Evolutionary conservation across 1,140 invertebrate genomes (phyloP).

Genomic region (Euwallacea similis): DNA sequence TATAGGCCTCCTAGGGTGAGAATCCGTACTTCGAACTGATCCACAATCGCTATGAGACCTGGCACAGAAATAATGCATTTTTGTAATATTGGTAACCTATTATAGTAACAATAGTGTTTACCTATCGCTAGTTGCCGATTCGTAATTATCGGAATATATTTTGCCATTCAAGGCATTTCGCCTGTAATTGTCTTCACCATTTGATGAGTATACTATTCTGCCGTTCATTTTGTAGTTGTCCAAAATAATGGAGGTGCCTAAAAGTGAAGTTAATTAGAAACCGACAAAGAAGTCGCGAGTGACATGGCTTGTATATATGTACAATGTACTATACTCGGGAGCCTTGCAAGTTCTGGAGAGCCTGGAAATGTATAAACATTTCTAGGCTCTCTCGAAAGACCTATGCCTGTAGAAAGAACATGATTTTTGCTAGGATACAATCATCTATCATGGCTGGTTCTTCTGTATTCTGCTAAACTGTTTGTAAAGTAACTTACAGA

Average conservation of each 20-base stretch:
- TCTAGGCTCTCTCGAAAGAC: too few relatives aligned
- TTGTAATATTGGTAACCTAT: too few relatives aligned
- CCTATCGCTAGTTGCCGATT: constrained; percentile 45
- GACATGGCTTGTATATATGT: too few relatives aligned
- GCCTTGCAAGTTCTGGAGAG: too few relatives aligned
- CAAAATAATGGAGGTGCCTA: constrained; percentile 47
- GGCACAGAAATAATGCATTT: constrained; percentile 3
- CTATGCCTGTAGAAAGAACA: too few relatives aligned
- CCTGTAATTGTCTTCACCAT: constrained; percentile 39
- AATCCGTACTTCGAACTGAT: constrained; percentile 57
- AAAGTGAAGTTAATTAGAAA: background rate
- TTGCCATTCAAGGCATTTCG: constrained; percentile 46
- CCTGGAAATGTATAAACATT: too few relatives aligned
- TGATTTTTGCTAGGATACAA: too few relatives aligned
- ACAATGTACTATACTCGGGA: too few relatives aligned
- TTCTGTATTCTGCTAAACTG: too few relatives aligned
- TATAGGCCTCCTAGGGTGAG: constrained; percentile 45
- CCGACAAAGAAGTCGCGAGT: too few relatives aligned
- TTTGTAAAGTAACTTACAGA: too few relatives aligned
- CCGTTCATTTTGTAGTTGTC: constrained; percentile 50
- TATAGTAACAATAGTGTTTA: background rate
- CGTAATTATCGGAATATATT: constrained; percentile 44
- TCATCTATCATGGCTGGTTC: too few relatives aligned
- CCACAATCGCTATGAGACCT: constrained; percentile 62
- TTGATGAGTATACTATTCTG: constrained; percentile 43